Percentiles rank a stretch among this genome's conserved stretches.
These are phyloP conservation scores for Salpingus planirostris DNA, from an alignment of 2,888 invertebrate species.

Conservation along the genomic window DNA sequence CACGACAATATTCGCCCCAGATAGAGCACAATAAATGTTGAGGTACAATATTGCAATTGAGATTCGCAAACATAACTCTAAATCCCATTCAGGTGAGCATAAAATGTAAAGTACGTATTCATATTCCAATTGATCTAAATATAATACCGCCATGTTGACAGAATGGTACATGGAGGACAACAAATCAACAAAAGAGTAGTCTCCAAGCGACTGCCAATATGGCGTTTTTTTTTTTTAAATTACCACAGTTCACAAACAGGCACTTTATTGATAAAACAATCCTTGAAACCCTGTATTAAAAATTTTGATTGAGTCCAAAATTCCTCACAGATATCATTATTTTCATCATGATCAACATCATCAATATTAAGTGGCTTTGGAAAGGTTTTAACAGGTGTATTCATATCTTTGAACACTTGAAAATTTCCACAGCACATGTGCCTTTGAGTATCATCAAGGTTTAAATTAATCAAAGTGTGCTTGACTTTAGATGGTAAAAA, in stretches of 20 bases:
- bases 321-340: conserved; percentile 14
- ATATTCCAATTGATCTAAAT: too few relatives aligned
- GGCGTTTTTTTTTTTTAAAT: too few relatives aligned
- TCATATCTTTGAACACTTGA: conserved; percentile 26
- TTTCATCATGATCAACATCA: conserved; percentile 8
- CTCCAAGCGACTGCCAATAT: too few relatives aligned
- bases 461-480: conserved; percentile 27
- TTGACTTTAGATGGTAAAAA: conserved; percentile 23
- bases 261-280: conserved; percentile 47
- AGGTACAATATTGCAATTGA: too few relatives aligned
- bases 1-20: too few relatives aligned
- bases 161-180: too few relatives aligned
- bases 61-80: too few relatives aligned
- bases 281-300: conserved; percentile 52
- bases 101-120: too few relatives aligned
- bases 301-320: conserved; percentile 49
- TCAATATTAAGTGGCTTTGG: conserved; percentile 3
- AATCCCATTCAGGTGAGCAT: too few relatives aligned
- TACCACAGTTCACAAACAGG: conserved; percentile 49
- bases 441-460: conserved; percentile 18
- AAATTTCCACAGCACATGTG: conserved; percentile 32
- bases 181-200: too few relatives aligned
- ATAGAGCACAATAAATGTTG: too few relatives aligned
- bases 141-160: too few relatives aligned
- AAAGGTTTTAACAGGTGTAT: conserved; percentile 1